phyloP scores from a whole-genome alignment of 2,113 vertebrate species.

The Cairina moschata region DNA sequence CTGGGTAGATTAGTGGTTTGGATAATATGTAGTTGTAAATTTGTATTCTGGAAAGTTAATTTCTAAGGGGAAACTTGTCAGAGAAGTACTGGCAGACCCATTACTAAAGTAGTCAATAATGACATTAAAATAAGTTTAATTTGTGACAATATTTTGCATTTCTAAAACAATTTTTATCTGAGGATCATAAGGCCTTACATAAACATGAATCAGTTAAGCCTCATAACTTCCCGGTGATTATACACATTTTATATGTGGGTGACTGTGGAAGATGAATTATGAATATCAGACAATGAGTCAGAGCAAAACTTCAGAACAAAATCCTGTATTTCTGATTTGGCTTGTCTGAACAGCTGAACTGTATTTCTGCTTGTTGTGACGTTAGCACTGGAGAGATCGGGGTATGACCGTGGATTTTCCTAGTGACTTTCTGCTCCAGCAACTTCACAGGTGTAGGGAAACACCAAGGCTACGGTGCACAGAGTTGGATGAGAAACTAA shows the following conservation, averaged over 20 bases:
- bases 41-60: constrained; percentile 45
- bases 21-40: background rate
- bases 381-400: background rate
- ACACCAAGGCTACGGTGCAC: background rate
- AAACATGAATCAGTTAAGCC: constrained; percentile 64
- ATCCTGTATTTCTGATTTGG: constrained; percentile 4
- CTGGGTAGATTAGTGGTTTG: constrained; percentile 37
- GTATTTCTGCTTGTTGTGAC: background rate
- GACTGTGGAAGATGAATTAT: constrained; percentile 47
- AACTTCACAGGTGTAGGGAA: background rate
- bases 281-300: constrained; percentile 65
- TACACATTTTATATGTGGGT: constrained; percentile 44
- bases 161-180: constrained; percentile 40
- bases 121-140: constrained; percentile 54
- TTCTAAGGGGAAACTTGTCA: constrained; percentile 29
- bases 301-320: background rate
- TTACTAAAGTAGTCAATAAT: constrained; percentile 3
- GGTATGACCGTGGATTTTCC: background rate
- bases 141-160: constrained; percentile 62
- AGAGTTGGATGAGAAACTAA: background rate
- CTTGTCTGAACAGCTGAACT: background rate
- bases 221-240: constrained; percentile 20
- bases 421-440: background rate
- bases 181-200: constrained; percentile 48
- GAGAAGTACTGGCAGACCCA: constrained; percentile 41